phyloP scores from a whole-genome alignment of 1,140 invertebrate genomes.

The Drosophila asahinai region DNA sequence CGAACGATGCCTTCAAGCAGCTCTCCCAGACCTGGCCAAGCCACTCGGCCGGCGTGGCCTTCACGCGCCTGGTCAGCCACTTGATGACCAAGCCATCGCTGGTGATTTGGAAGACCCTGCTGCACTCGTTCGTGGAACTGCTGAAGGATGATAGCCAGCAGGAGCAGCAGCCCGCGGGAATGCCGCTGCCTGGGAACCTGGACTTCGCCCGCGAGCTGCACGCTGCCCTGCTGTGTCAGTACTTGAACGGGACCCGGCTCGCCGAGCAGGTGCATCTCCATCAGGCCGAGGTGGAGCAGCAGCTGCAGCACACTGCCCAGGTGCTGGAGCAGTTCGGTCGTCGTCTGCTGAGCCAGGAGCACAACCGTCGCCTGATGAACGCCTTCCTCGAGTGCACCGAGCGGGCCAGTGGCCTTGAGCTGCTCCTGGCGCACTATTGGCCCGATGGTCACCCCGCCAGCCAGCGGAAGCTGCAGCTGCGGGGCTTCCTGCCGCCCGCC shows the following conservation, averaged over 20 bases:
- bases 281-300: conserved; percentile 41
- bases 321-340: conserved; percentile 64
- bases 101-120: conserved; percentile 78
- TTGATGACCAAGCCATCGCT: conserved; percentile 78
- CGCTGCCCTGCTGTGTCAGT: conserved; percentile 71
- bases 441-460: conserved; percentile 53
- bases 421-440: conserved; percentile 64
- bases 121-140: conserved; percentile 64
- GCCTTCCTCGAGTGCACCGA: conserved; percentile 73
- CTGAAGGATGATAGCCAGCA: conserved; percentile 25
- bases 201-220: conserved; percentile 68
- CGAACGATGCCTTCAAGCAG: conserved; percentile 37
- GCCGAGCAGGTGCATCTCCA: conserved; percentile 67
- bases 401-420: conserved; percentile 56
- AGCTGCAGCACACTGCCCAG: conserved; percentile 44
- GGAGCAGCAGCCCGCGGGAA: background rate
- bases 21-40: conserved; percentile 69
- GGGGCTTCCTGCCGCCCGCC: conserved; percentile 55
- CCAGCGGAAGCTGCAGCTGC: conserved; percentile 20
- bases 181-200: conserved; percentile 32
- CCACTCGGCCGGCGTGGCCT: conserved; percentile 59
- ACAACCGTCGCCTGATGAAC: conserved; percentile 73
- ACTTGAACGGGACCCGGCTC: conserved; percentile 66
- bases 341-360: conserved; percentile 60
- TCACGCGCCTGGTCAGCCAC: conserved; percentile 64